These are phyloP conservation scores for Vidua chalybeata DNA, from an alignment of 2,113 vertebrate species.

Conservation along the genomic window DNA sequence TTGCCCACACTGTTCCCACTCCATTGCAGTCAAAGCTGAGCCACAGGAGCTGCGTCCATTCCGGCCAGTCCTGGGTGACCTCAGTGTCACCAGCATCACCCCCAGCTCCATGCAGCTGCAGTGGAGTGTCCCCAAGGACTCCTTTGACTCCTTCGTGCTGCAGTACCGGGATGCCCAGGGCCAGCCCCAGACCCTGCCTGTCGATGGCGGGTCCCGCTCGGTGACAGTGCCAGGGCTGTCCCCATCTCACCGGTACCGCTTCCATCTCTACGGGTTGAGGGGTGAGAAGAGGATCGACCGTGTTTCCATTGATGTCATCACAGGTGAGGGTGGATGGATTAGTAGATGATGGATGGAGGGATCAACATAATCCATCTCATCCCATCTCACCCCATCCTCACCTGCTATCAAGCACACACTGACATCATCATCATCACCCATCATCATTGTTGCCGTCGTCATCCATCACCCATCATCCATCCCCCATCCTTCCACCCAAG, in stretches of 20 bases:
- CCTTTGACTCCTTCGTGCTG: slow-evolving; percentile 65
- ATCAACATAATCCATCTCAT: not conserved
- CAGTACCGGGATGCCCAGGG: slow-evolving; percentile 9
- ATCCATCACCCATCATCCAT: too few species aligned
- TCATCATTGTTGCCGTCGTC: not conserved
- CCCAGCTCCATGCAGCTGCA: not conserved
- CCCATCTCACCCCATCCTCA: not conserved
- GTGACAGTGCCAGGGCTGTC: not conserved
- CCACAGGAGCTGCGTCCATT: not conserved
- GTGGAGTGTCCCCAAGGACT: slow-evolving; percentile 35
- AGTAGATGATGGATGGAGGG: not conserved
- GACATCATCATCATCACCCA: not conserved
- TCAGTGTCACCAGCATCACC: not conserved
- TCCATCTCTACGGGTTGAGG: not conserved
- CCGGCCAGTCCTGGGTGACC: not conserved
- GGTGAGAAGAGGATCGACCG: not conserved
- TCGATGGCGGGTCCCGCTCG: rapidly evolving
- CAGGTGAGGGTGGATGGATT: not conserved
- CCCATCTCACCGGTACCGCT: not conserved
- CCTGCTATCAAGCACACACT: not conserved
- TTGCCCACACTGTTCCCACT: not conserved
- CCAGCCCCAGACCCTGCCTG: not conserved
- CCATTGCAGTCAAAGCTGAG: not conserved
- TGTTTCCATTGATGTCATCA: not conserved
- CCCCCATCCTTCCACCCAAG: not conserved